Base-by-base conservation (phyloP, 2,113 vertebrate species). In the Marmota monax region DNA sequence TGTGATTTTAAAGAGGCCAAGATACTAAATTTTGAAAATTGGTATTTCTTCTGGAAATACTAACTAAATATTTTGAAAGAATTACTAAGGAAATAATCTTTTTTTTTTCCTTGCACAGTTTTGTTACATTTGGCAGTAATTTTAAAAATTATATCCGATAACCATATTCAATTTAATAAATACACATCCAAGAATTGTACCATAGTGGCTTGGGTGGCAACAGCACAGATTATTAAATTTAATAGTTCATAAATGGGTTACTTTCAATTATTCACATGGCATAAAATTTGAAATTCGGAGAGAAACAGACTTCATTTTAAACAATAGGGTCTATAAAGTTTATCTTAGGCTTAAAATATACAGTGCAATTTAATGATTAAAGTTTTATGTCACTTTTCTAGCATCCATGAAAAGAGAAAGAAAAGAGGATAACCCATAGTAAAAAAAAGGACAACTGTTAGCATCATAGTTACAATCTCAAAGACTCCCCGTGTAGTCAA, bases 1-100 rank as follows among this genome's bases (percentile, higher is more conserved):
- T 88, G 77, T 98, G 93, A 97, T 94, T 97, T 97, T 95, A 97
- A 96, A 94, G 65, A 96, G 90, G 74, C 80, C 89, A 97, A 97
- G 27, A 97, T 93, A 95, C 90, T 96, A 97, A 93, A 97, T 91
- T 95, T 96, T 97, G 91, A 97, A 96, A 97, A 93, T 74, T 86
- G 8, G 25, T 96, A 77, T 96, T 97, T 96, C 89, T 88, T 92
- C 90, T 98, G 90, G 89, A 96, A 96, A 97, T 95, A 77, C 73
- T 96, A 93, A 56, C 96, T 77, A 97, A 97, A 97, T 94, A 95
- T 96, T 96, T 95, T 95, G 70, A 95, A 95, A 96, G 79, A 97
- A 96, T 97, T 95, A 89, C 89, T 90, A 96, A 98, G 79, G 80
- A 97, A 97, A 56, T 73, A 96, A 89, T 16, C 18, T 53, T 97